Evolutionary conservation across 2,888 invertebrate species (phyloP), one percentile per base, ranked within the genome.

Genomic region (Tipula confusa): DNA sequence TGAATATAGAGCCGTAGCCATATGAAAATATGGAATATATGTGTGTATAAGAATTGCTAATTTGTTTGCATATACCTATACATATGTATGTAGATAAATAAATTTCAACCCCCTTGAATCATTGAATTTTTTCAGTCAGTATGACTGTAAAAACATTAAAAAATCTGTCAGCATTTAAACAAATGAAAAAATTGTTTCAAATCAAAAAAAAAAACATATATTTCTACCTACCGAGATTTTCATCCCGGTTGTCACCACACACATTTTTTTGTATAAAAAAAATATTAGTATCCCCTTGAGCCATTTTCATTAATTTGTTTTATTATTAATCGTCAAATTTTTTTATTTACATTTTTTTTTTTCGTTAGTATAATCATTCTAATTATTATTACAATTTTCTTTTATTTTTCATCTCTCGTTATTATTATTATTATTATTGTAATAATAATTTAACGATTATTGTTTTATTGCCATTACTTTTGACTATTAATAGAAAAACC

Each of bases 361-460:
- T 64, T 64, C 7, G 18, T 64, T 64, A 64, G 64, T 64, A n/a
- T n/a, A 64, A 64, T 64, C 64, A 64, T 64, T 64, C 64, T 64
- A 64, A 64, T 64, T 64, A 64, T 64, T 64, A 64, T 64, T 64
- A 64, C 24, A 64, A 64, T 64, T 64, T 64, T 64, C 64, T 64
- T 64, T 64, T 64, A 64, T 64, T 64, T 64, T 64, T 24, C 64
- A 64, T 64, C 24, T 64, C 64, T 24, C 18, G n/a, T 48, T 18
- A 18, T 38, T 38, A n/a, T 64, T 64, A 9, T 48, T 18, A 18
- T 38, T 38, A n/a, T 64, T 64, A 9, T 64, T 64, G 24, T 24
- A 64, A 64, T 64, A 64, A 64, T 64, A 64, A 64, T 64, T 64
- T 64, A 64, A 64, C 64, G 64, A 24, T 64, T 64, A 64, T 64